phyloP scores from a whole-genome alignment of 2,113 vertebrate species.

The Podarcis cretensis region DNA sequence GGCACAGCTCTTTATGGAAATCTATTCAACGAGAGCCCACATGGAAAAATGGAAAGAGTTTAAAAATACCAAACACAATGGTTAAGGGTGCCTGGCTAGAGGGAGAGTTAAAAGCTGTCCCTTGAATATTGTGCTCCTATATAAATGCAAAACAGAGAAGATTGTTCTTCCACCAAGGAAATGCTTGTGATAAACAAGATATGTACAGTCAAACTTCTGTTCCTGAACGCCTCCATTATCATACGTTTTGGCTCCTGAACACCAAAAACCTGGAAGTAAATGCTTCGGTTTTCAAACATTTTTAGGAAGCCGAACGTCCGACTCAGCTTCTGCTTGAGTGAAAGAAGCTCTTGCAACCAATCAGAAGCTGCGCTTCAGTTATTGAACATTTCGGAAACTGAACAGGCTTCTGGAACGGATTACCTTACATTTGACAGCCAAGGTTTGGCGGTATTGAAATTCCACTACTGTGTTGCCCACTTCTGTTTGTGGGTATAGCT shows the following conservation, averaged over 20 bases:
- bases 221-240: too few relatives aligned
- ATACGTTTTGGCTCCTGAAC: too few relatives aligned
- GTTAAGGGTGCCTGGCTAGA: slow-evolving; percentile 31
- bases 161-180: background rate
- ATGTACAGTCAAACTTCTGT: background rate
- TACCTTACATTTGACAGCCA: too few relatives aligned
- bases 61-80: slow-evolving; percentile 66
- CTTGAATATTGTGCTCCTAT: background rate
- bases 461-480: background rate
- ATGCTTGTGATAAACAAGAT: fast-evolving
- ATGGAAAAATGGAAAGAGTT: slow-evolving; percentile 38
- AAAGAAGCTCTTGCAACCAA: too few relatives aligned
- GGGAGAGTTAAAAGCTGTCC: slow-evolving; percentile 47
- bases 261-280: too few relatives aligned
- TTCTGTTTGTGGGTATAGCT: background rate
- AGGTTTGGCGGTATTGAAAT: background rate
- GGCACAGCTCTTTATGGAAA: slow-evolving; percentile 3
- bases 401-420: too few relatives aligned
- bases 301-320: too few relatives aligned
- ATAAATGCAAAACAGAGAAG: fast-evolving
- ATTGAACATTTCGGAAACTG: too few relatives aligned
- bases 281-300: too few relatives aligned
- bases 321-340: too few relatives aligned
- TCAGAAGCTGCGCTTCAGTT: too few relatives aligned
- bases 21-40: slow-evolving; percentile 49